Conservation (phyloP, 2,888 invertebrate species). For the Eupithecia subfuscata region DNA sequence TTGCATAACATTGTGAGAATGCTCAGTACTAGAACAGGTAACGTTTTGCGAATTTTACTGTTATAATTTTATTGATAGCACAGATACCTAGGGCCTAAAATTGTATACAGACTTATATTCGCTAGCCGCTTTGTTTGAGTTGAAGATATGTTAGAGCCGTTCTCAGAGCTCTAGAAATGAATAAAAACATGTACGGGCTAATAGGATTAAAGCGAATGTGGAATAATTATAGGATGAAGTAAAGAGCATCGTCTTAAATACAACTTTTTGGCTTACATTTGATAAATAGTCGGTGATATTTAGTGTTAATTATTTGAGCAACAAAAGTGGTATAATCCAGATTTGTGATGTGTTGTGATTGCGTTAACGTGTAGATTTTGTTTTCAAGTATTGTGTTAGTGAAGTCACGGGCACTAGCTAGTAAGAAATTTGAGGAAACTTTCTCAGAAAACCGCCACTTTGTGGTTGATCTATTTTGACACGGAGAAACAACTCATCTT, state of each 20-base stretch:
- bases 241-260: neutral
- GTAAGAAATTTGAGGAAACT: neutral
- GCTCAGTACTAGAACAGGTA: neutral
- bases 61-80: neutral
- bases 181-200: neutral
- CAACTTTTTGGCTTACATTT: neutral
- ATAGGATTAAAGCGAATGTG: neutral
- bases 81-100: neutral
- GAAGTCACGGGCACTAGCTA: neutral
- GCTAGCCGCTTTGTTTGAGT: neutral
- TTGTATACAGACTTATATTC: neutral
- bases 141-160: neutral
- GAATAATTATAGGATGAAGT: neutral
- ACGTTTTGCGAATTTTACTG: neutral
- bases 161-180: neutral
- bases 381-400: neutral
- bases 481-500: too few species aligned
- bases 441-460: neutral
- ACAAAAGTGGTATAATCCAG: neutral
- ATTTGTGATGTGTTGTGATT: neutral
- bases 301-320: neutral
- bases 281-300: neutral
- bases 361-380: neutral
- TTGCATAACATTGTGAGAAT: neutral
- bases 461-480: neutral